These are phyloP conservation scores for Pygmarrhopalites habei DNA, from an alignment of 1,140 invertebrate genomes.

Conservation along the genomic window DNA sequence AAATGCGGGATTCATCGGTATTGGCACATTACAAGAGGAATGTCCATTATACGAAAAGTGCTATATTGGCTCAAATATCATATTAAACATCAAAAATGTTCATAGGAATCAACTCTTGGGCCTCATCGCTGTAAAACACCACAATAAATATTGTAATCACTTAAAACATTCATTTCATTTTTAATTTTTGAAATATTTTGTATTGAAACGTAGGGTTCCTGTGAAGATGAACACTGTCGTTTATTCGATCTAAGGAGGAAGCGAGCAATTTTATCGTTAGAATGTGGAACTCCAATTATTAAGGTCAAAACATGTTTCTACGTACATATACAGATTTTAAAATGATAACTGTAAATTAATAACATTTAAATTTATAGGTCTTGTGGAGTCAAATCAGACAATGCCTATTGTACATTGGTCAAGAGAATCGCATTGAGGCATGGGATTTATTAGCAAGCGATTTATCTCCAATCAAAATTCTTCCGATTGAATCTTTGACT, in stretches of 20 bases:
- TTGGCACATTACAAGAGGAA: conserved; percentile 16
- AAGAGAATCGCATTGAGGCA: conserved; percentile 19
- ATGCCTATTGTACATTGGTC: conserved; percentile 24
- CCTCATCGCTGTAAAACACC: conserved; percentile 12
- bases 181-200: too few relatives aligned
- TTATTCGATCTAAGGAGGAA: conserved; percentile 14
- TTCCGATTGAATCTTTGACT: not conserved
- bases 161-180: not conserved
- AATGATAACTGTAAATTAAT: conserved; percentile 9
- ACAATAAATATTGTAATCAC: not conserved
- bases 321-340: too few relatives aligned
- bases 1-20: conserved; percentile 20
- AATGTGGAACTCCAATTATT: too few relatives aligned
- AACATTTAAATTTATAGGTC: too few relatives aligned
- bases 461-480: conserved; percentile 8
- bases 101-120: not conserved
- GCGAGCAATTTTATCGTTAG: conserved; percentile 17
- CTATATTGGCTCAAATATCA: conserved; percentile 9
- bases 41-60: conserved; percentile 12
- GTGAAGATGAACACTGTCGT: conserved; percentile 23
- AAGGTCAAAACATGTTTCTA: too few relatives aligned
- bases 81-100: conserved; percentile 9
- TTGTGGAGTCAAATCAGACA: conserved; percentile 18
- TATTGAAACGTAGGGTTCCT: conserved; percentile 20
- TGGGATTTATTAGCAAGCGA: conserved; percentile 31